phyloP scores from a whole-genome alignment of 2,113 vertebrate genomes.

The Bubalus kerabau region DNA sequence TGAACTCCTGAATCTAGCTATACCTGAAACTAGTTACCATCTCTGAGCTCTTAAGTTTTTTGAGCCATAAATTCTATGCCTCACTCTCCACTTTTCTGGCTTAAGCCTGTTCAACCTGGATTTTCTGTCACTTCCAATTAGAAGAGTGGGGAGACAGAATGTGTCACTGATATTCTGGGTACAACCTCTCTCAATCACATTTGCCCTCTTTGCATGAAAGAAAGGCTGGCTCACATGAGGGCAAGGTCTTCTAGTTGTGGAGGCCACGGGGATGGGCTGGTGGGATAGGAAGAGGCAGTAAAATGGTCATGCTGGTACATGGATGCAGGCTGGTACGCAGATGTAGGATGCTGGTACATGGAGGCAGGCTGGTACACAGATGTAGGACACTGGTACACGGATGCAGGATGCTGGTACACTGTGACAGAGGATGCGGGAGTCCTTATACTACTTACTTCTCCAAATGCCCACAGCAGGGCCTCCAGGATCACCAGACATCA shows the following conservation, averaged over 20 bases:
- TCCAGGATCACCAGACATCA: background rate
- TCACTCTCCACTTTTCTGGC: background rate
- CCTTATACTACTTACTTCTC: background rate
- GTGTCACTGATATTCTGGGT: background rate
- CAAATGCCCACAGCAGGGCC: background rate
- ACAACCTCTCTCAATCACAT: background rate
- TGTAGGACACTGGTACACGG: background rate
- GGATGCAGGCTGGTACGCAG: background rate
- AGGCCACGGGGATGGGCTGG: background rate
- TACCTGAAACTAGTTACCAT: background rate
- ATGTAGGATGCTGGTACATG: rapidly evolving
- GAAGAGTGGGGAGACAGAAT: background rate
- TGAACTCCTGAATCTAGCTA: background rate
- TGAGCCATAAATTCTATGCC: background rate
- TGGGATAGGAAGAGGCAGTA: background rate
- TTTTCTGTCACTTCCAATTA: background rate
- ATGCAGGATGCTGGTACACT: background rate
- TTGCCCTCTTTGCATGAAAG: background rate
- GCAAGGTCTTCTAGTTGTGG: background rate
- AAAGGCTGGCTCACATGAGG: background rate
- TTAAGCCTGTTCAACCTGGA: background rate
- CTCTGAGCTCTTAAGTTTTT: background rate
- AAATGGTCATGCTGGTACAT: rapidly evolving
- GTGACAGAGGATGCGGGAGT: background rate
- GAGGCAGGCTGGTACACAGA: background rate